Evolutionary conservation across 2,113 vertebrate genomes (phyloP).

Genomic region (Phalacrocorax brasilianus): DNA sequence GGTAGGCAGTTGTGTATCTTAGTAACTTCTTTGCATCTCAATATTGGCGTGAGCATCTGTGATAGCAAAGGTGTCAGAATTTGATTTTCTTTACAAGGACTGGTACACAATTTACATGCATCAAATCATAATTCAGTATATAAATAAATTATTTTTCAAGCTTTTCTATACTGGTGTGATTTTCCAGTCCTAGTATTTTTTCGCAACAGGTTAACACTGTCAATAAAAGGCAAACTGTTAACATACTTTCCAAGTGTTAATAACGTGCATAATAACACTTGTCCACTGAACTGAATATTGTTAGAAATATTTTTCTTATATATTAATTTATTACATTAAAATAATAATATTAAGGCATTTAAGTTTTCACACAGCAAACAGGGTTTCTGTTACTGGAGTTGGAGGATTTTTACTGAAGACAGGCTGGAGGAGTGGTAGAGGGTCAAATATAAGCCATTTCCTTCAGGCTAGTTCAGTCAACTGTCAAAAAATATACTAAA

Average conservation of each 20-base stretch:
- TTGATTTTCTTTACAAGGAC: not conserved
- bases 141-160: not conserved
- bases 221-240: not conserved
- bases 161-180: not conserved
- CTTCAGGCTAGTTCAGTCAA: not conserved
- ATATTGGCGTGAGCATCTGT: not conserved
- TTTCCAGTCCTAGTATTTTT: not conserved
- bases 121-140: not conserved
- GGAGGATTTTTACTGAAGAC: not conserved
- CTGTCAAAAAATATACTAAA: not conserved
- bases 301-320: not conserved
- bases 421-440: not conserved
- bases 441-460: not conserved
- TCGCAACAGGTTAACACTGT: accelerated
- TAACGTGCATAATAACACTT: not conserved
- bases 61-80: not conserved
- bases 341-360: not conserved
- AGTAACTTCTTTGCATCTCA: not conserved
- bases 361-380: not conserved
- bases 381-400: not conserved
- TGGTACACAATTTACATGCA: not conserved
- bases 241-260: not conserved
- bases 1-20: not conserved
- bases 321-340: not conserved
- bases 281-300: not conserved